Base-by-base conservation (phyloP, 1,140 invertebrate genomes). In the Bombus polaris region DNA sequence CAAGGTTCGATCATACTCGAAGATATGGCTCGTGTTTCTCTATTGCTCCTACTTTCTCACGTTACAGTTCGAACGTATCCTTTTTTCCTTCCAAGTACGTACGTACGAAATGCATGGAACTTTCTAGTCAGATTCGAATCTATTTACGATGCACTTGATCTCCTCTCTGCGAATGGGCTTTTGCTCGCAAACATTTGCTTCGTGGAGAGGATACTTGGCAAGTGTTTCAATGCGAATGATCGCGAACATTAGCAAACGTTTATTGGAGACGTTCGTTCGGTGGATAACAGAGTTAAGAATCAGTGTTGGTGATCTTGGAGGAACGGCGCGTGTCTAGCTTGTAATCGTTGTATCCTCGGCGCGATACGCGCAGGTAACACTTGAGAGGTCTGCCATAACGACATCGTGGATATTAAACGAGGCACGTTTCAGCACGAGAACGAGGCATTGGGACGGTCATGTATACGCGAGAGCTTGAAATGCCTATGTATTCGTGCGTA, bases 271-370 rank as follows among this genome's bases (percentile, higher is more conserved):
- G 28, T n/a, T n/a, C 32, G 71, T 73, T 44, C 13, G 13, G 9
- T 18, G 39, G 71, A 25, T n/a, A 18, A 25, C 35, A 39, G 35
- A 66, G 28, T 25, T 10, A 18, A 28, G 71, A n/a, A 39, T 28
- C 25, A 28, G 28, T 32, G 39, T 72, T 59, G n/a, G 5, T 6
- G 42, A 75, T 75, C 12, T 12, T 47, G 13, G 44, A 77, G 66
- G 73, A 76, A 76, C 39, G 47, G 75, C 83, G 83, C 76, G 83
- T 84, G 83, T 84, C 44, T 66, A 84, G 4, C 81, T 83, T 83
- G 73, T 77, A 77, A 79, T 79, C 57, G 53, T 79, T 47, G 83
- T 62, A 83, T 83, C 81, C 62, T 77, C 57, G 59, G 42, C 80
- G 70, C 81, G 72, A 37, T 81, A 81, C 70, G 44, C 53, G 53